Percentiles rank a stretch among this genome's conserved stretches.
These are phyloP conservation scores for Siniperca obscura DNA, from an alignment of 2,797 vertebrate species.

Conservation along the genomic window DNA sequence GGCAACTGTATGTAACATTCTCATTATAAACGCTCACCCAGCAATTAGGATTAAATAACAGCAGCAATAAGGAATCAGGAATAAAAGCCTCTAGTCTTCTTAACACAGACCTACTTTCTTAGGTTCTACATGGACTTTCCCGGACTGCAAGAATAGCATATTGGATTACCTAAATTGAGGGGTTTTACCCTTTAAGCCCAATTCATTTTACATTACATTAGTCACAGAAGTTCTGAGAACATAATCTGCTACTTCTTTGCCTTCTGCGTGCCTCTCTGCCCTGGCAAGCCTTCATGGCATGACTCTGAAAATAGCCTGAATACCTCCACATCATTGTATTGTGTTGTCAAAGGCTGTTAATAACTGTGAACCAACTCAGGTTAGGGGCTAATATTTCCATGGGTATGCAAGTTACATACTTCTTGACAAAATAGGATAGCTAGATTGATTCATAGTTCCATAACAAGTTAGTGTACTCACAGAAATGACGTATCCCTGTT, in stretches of 20 bases:
- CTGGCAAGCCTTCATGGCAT: constrained; percentile 49
- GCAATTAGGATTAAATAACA: constrained; percentile 28
- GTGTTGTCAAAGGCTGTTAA: constrained; percentile 37
- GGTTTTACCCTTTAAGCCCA: constrained; percentile 73
- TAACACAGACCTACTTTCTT: constrained; percentile 40
- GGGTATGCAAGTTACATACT: constrained; percentile 19
- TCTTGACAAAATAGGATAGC: constrained; percentile 9
- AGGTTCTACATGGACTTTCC: constrained; percentile 59
- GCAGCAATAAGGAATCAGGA: constrained; percentile 7
- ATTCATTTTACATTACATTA: constrained; percentile 67
- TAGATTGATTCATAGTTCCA: background rate
- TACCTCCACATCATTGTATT: constrained; percentile 58
- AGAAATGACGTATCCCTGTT: background rate
- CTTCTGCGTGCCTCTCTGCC: constrained; percentile 57
- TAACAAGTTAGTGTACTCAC: constrained; percentile 16
- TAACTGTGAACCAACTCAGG: constrained; percentile 18
- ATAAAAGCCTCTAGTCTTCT: constrained; percentile 40
- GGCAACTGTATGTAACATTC: background rate
- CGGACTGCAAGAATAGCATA: constrained; percentile 63
- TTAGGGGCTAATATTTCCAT: constrained; percentile 34
- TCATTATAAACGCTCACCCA: constrained; percentile 19
- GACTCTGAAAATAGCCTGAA: constrained; percentile 70
- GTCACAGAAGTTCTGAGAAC: constrained; percentile 65
- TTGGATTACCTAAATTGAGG: constrained; percentile 71
- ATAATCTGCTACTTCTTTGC: constrained; percentile 69